Conservation (phyloP, 1,140 invertebrate genomes). For the Odontomachus brunneus region DNA sequence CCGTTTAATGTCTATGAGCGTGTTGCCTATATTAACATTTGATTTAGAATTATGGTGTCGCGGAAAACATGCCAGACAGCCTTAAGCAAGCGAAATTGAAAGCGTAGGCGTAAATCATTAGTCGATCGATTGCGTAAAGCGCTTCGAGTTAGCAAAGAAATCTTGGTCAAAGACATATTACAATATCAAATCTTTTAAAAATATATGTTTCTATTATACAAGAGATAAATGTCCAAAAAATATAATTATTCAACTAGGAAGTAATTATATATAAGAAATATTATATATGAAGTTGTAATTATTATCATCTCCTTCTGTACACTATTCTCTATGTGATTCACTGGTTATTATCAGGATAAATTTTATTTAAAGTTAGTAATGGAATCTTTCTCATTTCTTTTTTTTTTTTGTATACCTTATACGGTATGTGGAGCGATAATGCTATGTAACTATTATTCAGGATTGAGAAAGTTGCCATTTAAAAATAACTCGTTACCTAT, state of each 20-base stretch:
- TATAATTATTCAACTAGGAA: too few species aligned
- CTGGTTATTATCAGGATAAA: too few species aligned
- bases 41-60: background rate
- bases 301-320: background rate
- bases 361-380: too few species aligned
- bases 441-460: background rate
- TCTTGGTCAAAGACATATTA: background rate
- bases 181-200: too few species aligned
- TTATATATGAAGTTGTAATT: too few species aligned
- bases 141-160: background rate
- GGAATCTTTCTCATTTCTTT: background rate
- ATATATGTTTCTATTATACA: too few species aligned
- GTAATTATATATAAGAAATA: too few species aligned
- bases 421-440: background rate
- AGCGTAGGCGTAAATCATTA: background rate
- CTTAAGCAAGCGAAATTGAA: conserved; percentile 11
- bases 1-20: background rate
- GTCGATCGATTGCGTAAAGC: background rate
- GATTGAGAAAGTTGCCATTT: too few species aligned
- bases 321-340: background rate
- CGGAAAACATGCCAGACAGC: conserved; percentile 6
- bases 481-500: too few species aligned
- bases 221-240: too few species aligned
- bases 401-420: too few species aligned
- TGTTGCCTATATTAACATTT: background rate